phyloP scores from a whole-genome alignment of 2,888 invertebrate genomes.

The Melitaea athalia region DNA sequence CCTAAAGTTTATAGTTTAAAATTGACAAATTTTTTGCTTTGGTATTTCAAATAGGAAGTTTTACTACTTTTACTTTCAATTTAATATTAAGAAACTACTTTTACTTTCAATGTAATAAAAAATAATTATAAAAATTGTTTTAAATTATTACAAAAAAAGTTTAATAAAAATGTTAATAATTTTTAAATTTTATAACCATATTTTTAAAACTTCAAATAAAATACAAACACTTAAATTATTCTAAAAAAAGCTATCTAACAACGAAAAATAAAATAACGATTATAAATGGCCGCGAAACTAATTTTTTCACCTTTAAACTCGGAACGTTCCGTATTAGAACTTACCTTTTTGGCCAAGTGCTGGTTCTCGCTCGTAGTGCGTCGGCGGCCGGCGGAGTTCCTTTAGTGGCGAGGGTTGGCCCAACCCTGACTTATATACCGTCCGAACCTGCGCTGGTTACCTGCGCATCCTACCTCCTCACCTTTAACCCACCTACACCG shows the following conservation, averaged over 20 bases:
- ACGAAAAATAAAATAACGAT: background rate
- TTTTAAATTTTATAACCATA: no score
- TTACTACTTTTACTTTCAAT: no score
- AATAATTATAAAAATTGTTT: no score
- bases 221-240: no score
- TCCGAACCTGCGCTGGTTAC: slow-evolving; percentile 47
- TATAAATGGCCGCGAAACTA: background rate
- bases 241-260: background rate
- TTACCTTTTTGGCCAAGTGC: slow-evolving; percentile 12
- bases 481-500: slow-evolving; percentile 41
- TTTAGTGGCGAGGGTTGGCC: slow-evolving; percentile 28
- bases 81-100: no score
- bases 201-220: no score
- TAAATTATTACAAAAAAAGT: no score
- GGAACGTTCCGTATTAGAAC: slow-evolving; percentile 5
- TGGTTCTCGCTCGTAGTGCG: background rate
- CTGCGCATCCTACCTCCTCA: slow-evolving; percentile 52
- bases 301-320: slow-evolving; percentile 11
- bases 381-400: slow-evolving; percentile 14
- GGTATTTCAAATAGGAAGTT: background rate
- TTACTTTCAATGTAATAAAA: no score
- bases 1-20: no score
- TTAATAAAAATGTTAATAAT: no score
- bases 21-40: background rate
- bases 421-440: slow-evolving; percentile 44